A percentile compares a stretch with the other conserved stretches of the same genome.
Evolutionary conservation across 1,140 invertebrate genomes (phyloP).

Genomic region (Hesperophylax magnus): DNA sequence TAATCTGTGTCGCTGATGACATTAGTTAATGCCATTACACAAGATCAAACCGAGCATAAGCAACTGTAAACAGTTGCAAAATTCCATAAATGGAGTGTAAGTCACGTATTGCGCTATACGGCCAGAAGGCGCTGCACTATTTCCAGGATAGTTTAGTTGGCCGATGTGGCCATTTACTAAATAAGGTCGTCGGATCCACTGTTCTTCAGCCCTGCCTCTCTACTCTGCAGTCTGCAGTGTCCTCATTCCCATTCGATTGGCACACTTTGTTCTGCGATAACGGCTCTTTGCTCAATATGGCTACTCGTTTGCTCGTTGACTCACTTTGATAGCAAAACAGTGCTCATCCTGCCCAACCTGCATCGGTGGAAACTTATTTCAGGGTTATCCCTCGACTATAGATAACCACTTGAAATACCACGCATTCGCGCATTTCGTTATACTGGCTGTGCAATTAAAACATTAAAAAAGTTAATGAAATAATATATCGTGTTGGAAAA

Average conservation of each 20-base stretch:
- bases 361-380: no score
- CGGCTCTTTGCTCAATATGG: not conserved
- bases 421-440: not conserved
- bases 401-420: not conserved
- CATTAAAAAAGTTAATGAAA: slow-evolving; percentile 14
- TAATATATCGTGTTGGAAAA: slow-evolving; percentile 12
- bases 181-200: slow-evolving; percentile 33
- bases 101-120: slow-evolving; percentile 30
- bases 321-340: no score
- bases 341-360: no score
- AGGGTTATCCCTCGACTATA: no score
- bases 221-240: not conserved
- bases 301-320: no score
- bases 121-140: slow-evolving; percentile 38
- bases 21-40: slow-evolving; percentile 29
- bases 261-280: slow-evolving; percentile 23
- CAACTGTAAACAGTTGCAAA: slow-evolving; percentile 41
- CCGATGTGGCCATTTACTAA: slow-evolving; percentile 10
- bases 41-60: slow-evolving; percentile 34
- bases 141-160: slow-evolving; percentile 44
- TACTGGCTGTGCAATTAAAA: not conserved
- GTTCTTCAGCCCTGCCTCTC: not conserved
- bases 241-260: slow-evolving; percentile 14
- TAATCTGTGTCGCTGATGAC: slow-evolving; percentile 42
- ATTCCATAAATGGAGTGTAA: slow-evolving; percentile 43